Base-by-base conservation (phyloP, 1,140 invertebrate species). In the Danaus plexippus region DNA sequence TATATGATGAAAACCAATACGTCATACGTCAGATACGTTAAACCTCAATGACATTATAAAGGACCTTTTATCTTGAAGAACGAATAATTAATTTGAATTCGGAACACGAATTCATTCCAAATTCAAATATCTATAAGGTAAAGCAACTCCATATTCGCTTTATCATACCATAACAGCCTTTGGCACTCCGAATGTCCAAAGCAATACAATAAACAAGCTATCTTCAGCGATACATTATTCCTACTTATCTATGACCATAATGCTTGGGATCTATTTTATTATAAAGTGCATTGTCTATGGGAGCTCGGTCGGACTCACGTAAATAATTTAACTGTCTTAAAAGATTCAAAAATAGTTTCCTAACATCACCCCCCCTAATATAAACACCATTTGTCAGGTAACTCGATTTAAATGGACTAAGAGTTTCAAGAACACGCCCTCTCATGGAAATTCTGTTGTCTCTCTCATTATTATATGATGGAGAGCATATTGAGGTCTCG, bases 261-360 rank as follows among this genome's bases (percentile, higher is more conserved):
- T 80, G 80, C 67, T 70, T 72, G 62, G 74, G 73, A 68, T 76
- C 79, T 86, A 85, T 84, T 85, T 85, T 87, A 85, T 87, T 85
- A 87, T 87, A 87, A 87, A 87, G 73, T 84, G 77, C 81, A 85
- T 87, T 85, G 83, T 83, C 80, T 82, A 73, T 73, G 67, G 73
- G 68, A 77, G 75, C 68, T 64, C 74, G 73, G 73, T 75, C 72
- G 75, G 78, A 76, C 80, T 67, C 73, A 77, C 75, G 72, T 87
- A 87, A 87, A 87, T 85, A 85, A 87, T 87, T 84, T 85, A 87
- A 85, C 76, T 85, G 80, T 87, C 84, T 87, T 87, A 87, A 87
- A 87, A 87, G 84, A 87, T 87, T 87, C 84, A 87, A 87, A 87
- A 87, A 87, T 87, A 87, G 84, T 87, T 84, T 87, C 71, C 84